A percentile compares a stretch with the other conserved stretches of the same genome.
Evolutionary conservation across 2,113 vertebrate genomes (phyloP).

Genomic region (Gracilinanus agilis): DNA sequence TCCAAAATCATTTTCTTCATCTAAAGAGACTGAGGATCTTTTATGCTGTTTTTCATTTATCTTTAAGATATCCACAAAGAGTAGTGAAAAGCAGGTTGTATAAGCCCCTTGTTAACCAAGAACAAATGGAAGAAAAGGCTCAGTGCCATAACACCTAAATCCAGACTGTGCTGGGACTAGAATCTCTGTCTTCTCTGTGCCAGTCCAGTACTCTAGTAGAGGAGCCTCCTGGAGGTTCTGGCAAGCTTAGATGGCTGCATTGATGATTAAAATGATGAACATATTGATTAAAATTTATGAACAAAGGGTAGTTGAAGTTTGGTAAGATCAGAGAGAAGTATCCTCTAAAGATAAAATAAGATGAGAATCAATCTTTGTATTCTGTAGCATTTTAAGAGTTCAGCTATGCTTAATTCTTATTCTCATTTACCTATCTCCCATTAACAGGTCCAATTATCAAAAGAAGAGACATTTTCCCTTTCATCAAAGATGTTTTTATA

Average conservation of each 20-base stretch:
- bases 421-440: conserved; percentile 19
- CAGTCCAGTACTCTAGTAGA: not conserved
- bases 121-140: not conserved
- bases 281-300: not conserved
- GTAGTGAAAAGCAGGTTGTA: not conserved
- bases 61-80: not conserved
- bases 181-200: not conserved
- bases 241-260: not conserved
- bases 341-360: not conserved
- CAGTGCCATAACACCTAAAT: not conserved
- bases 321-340: not conserved
- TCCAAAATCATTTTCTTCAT: conserved; percentile 22
- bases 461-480: conserved; percentile 18
- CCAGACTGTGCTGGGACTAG: not conserved
- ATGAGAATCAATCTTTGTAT: not conserved
- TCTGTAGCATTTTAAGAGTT: not conserved
- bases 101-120: not conserved
- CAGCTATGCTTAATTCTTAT: not conserved
- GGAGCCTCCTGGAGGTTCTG: not conserved
- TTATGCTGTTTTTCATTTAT: not conserved
- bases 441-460: not conserved
- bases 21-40: conserved; percentile 5
- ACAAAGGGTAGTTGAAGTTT: not conserved
- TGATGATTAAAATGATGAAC: not conserved
- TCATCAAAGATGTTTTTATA: conserved; percentile 29